Base-by-base conservation (phyloP, 2,888 invertebrate genomes). In the Parnassius orleans region DNA sequence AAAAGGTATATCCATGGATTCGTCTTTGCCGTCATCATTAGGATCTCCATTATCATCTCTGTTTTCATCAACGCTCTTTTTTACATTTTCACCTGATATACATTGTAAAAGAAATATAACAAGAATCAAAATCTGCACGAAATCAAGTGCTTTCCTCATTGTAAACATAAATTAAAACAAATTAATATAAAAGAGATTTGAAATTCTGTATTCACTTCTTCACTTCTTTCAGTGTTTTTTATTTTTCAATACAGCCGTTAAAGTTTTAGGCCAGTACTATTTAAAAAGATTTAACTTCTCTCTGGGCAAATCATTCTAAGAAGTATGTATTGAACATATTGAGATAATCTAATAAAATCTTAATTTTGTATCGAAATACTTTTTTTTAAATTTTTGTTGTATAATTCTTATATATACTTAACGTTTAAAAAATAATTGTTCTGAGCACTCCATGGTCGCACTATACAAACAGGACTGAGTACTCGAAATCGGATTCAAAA, bases 51-150 rank as follows among this genome's bases (percentile, higher is more conserved):
- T 83, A 61, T 86, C 84, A 63, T 86, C 86, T 71, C 79, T 77
- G 60, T 73, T 80, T 47, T 87, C 85, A 61, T 88, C 86, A 19
- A 80, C 78, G 71, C 85, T 89, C 72, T 88, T 88, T 69, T 87
- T 88, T 11, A 83, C 82, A 74, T 83, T 81, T 60, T 82, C 82
- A 68, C 78, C 76, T 33, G 69, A 66, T 57, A 79, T 66, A 51
- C 76, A 76, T 59, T 73, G 68, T 56, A 77, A 72, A 66, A 84
- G 59, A 65, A 83, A 71, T 62, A 78, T 55, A 68, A 77, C 47
- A 66, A 79, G 68, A 69, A 80, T 50, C 19, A 83, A 64, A 67
- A 80, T 76, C 71, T 74, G 72, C 64, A 79, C 69, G 64, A 77
- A 76, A 71, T 68, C 53, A 60, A 74, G 65, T 55, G 57, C 52